A percentile compares a stretch with the other conserved stretches of the same genome.
Evolutionary conservation across 2,797 vertebrate species (phyloP).

Genomic region (Rhynchonycteris naso): DNA sequence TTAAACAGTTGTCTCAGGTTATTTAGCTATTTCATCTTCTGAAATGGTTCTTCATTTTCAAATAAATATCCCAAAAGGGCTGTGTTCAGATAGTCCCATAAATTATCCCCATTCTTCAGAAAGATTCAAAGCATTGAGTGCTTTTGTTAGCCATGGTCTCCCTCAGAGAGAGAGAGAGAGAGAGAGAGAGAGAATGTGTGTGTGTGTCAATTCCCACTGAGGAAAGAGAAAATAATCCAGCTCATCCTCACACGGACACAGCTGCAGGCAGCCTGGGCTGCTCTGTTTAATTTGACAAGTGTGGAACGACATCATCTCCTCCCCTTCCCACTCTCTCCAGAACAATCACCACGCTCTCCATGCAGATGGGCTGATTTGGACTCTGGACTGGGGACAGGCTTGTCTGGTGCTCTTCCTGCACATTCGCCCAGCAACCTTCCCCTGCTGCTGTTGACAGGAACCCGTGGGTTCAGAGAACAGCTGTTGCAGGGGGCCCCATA

Average conservation of each 20-base stretch:
- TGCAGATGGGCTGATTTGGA: conserved; percentile 51
- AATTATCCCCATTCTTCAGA: conserved; percentile 58
- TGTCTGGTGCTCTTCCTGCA: conserved; percentile 68
- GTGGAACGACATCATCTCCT: conserved; percentile 59
- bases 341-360: conserved; percentile 65
- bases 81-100: conserved; percentile 59
- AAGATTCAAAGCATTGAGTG: conserved; percentile 58
- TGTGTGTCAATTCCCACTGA: conserved; percentile 57
- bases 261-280: conserved; percentile 50
- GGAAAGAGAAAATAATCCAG: conserved; percentile 71
- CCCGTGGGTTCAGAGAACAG: conserved; percentile 66
- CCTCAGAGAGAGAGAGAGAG: background rate
- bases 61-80: conserved; percentile 68
- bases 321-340: conserved; percentile 1
- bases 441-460: conserved; percentile 63
- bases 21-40: conserved; percentile 39
- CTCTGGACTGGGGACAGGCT: conserved; percentile 24
- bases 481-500: conserved; percentile 61
- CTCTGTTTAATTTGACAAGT: conserved; percentile 70
- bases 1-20: conserved; percentile 32
- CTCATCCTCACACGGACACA: conserved; percentile 58
- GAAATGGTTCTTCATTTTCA: conserved; percentile 45
- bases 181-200: background rate
- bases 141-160: conserved; percentile 52
- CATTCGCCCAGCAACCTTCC: conserved; percentile 48